These are phyloP conservation scores for Eristalinus aeneus DNA, from an alignment of 2,888 invertebrate genomes.

Conservation along the genomic window DNA sequence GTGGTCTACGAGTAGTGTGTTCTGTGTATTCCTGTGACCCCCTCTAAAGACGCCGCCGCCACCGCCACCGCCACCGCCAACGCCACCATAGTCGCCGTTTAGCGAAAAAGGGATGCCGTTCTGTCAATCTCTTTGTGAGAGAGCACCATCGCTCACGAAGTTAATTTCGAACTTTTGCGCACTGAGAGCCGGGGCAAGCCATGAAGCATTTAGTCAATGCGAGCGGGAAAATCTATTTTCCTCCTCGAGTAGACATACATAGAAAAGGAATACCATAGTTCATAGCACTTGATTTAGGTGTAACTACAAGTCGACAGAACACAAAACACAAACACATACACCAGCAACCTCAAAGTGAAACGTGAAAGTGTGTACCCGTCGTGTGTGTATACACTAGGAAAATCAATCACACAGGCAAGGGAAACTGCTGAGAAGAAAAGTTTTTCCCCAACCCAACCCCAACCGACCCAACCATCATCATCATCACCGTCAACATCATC, in stretches of 20 bases:
- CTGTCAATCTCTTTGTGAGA: slow-evolving; percentile 32
- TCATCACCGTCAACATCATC: slow-evolving; percentile 29
- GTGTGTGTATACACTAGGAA: slow-evolving; percentile 52
- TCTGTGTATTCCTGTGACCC: slow-evolving; percentile 3
- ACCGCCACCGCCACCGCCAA: neutral
- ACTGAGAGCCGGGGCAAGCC: slow-evolving; percentile 38
- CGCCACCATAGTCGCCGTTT: neutral
- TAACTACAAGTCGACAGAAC: slow-evolving; percentile 53
- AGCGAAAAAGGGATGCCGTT: slow-evolving; percentile 42
- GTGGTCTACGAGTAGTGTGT: slow-evolving; percentile 29
- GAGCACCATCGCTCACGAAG: slow-evolving; percentile 17
- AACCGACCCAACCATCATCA: slow-evolving; percentile 21
- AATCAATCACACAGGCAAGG: slow-evolving; percentile 57
- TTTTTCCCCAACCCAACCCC: slow-evolving; percentile 59
- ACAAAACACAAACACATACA: slow-evolving; percentile 8
- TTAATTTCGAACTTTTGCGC: slow-evolving; percentile 60
- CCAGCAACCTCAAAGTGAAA: neutral
- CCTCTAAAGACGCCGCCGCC: slow-evolving; percentile 34
- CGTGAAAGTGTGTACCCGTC: slow-evolving; percentile 13
- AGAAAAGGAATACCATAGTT: slow-evolving; percentile 43
- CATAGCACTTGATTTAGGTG: slow-evolving; percentile 67
- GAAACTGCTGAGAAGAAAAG: slow-evolving; percentile 34
- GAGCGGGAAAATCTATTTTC: slow-evolving; percentile 68
- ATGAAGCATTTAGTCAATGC: slow-evolving; percentile 42
- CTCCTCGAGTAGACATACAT: slow-evolving; percentile 13